phyloP scores from a whole-genome alignment of 2,797 vertebrate species.

The Gymnothorax javanicus region DNA sequence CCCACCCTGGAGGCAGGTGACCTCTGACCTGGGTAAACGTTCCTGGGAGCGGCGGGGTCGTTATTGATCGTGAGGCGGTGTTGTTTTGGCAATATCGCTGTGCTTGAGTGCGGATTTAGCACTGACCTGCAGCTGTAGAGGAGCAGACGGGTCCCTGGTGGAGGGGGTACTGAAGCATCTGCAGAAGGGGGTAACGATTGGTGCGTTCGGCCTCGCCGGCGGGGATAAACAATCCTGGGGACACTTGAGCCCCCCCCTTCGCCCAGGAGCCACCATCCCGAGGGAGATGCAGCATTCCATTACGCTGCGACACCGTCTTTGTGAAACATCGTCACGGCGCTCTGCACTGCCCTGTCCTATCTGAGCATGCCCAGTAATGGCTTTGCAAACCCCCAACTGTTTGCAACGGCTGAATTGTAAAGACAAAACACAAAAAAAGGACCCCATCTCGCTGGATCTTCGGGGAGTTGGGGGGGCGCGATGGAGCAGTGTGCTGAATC shows the following conservation, averaged over 20 bases:
- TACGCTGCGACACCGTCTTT: conserved; percentile 30
- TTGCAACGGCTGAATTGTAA: background rate
- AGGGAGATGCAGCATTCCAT: conserved; percentile 15
- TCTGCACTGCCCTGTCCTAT: conserved; percentile 39
- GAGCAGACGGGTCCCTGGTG: background rate
- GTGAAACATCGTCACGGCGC: conserved; percentile 21
- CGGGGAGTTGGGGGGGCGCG: conserved; percentile 40
- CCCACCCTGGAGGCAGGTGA: background rate
- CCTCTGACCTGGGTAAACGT: background rate
- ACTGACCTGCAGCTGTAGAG: background rate
- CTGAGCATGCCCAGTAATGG: conserved; percentile 28
- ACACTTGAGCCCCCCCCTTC: background rate
- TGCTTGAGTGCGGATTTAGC: background rate
- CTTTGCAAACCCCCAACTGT: conserved; percentile 4
- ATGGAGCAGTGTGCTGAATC: conserved; percentile 20
- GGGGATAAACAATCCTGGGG: background rate
- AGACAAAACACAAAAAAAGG: conserved; percentile 29
- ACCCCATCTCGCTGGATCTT: conserved; percentile 45
- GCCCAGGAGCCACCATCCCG: background rate
- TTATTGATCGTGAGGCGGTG: background rate
- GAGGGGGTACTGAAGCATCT: background rate
- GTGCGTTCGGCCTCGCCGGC: background rate
- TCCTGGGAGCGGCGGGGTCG: background rate
- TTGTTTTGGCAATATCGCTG: background rate
- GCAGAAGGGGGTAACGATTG: background rate